Conservation (phyloP, 2,888 invertebrate genomes). For the Orthosia incerta region DNA sequence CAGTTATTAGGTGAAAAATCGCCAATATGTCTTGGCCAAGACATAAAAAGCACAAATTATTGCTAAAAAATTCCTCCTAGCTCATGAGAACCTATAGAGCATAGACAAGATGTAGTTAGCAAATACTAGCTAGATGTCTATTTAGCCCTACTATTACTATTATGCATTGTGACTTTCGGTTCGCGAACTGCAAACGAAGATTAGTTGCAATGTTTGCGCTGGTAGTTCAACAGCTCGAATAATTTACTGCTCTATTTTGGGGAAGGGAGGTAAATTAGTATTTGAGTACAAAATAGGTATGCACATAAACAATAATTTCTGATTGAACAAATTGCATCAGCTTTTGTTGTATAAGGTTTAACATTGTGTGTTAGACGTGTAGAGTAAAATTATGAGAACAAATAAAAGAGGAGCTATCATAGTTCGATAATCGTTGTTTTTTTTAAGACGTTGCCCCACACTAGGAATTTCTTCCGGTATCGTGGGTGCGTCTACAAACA, state of each 20-base stretch:
- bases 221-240: constrained; percentile 14
- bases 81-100: too few species aligned
- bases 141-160: not conserved
- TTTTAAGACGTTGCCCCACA: too few species aligned
- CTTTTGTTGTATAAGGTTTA: not conserved
- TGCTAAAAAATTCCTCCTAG: too few species aligned
- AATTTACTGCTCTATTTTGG: constrained; percentile 16
- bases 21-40: too few species aligned
- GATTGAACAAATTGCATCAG: not conserved
- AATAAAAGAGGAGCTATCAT: not conserved
- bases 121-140: not conserved
- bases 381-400: not conserved
- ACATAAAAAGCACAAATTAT: too few species aligned
- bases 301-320: constrained; percentile 1
- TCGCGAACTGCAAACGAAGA: constrained; percentile 35
- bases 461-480: too few species aligned
- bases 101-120: not conserved
- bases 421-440: too few species aligned
- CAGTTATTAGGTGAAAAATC: too few species aligned
- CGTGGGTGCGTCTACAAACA: too few species aligned
- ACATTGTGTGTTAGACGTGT: not conserved
- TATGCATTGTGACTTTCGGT: constrained; percentile 7
- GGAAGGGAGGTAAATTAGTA: not conserved
- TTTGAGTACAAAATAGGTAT: not conserved
- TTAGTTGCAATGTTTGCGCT: constrained; percentile 28